Evolutionary conservation across 2,797 vertebrate species (phyloP), one percentile per base, ranked within the genome.

Genomic region (Anguilla anguilla): DNA sequence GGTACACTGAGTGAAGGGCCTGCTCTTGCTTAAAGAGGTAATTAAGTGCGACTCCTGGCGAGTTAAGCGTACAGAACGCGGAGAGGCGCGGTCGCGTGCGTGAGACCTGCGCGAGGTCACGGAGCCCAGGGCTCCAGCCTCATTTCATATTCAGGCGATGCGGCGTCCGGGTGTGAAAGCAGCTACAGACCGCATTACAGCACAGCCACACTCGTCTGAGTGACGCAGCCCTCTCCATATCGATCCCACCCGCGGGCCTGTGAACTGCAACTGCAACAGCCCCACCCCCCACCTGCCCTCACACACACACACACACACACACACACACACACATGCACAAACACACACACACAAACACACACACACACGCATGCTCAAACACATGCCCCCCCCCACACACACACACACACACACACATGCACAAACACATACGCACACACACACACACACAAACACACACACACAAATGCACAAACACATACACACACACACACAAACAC

Each of bases 91-190:
- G 15, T 87, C 46, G 7, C 61, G 25, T 5, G 64, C 25, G 17
- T 19, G 46, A 87, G 67, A 87, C 85, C 85, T 81, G 19, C 25
- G 72, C 10, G 25, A 88, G 87, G 87, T 88, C 59, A 85, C 85
- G 31, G 2, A 85, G 43, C 64, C n/a, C n/a, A 83, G 67, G 69
- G 82, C 89, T 72, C 67, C 46, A 87, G 87, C 88, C 92, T 95
- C 92, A 93, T 95, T 91, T 90, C 17, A 87, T 91, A 93, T 94
- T 93, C 92, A 86, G 90, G 92, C 91, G 92, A 91, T 96, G 95
- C 95, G 89, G 94, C 91, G 92, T 85, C 86, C 61, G 79, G 88
- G 87, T 79, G 72, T 83, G 51, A 51, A 10, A 51, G 51, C 49
- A 87, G 85, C 88, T 91, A 90, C 90, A 92, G 91, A 92, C 93